These are phyloP conservation scores for Antheraea mylitta DNA, from an alignment of 1,140 invertebrate genomes.

Conservation along the genomic window DNA sequence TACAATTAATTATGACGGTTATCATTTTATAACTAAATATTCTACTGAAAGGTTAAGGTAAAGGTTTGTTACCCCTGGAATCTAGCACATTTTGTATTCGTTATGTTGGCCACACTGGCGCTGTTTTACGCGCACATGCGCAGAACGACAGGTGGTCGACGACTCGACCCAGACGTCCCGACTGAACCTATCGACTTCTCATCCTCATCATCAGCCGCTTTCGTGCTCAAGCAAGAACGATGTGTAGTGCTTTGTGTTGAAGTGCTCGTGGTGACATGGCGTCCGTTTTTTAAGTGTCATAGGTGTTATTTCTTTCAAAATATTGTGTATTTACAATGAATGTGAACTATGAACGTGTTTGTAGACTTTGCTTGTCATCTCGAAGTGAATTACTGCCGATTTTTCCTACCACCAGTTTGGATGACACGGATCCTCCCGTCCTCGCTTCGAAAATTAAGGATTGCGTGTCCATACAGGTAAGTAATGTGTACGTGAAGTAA, in stretches of 20 bases:
- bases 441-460: conserved; percentile 81
- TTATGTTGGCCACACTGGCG: conserved; percentile 60
- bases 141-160: conserved; percentile 77
- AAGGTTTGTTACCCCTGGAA: conserved; percentile 43
- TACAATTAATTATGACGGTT: no score
- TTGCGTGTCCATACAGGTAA: conserved; percentile 82
- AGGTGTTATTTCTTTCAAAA: conserved; percentile 49
- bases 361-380: conserved; percentile 82
- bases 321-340: conserved; percentile 74
- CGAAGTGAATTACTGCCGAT: conserved; percentile 77
- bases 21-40: no score
- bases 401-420: conserved; percentile 78
- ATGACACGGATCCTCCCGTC: conserved; percentile 76
- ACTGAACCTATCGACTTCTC: conserved; percentile 76
- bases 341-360: conserved; percentile 79
- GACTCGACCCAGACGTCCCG: conserved; percentile 71
- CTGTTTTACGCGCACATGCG: conserved; percentile 75
- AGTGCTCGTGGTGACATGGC: conserved; percentile 77
- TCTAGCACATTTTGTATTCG: conserved; percentile 35
- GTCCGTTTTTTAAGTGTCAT: conserved; percentile 65
- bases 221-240: conserved; percentile 74
- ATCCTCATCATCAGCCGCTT: conserved; percentile 77
- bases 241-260: conserved; percentile 76
- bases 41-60: no score
- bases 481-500: conserved; percentile 58